Conservation (phyloP, 64 coral and sea anemone genomes). For the Dendronephthya gigantea region DNA sequence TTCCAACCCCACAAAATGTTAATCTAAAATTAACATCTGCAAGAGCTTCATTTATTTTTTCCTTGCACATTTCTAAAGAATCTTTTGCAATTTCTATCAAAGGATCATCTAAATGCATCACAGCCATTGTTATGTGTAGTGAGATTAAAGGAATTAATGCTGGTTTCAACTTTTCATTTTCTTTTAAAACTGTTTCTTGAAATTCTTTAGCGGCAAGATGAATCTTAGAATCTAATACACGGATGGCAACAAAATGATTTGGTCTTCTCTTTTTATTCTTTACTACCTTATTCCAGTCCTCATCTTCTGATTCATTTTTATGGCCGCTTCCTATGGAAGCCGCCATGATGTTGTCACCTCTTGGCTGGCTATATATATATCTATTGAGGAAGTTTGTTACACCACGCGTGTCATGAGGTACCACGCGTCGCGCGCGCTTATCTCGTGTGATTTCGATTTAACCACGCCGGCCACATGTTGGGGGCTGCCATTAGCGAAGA, state of each 20-base stretch:
- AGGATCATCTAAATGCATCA: conserved; percentile 55
- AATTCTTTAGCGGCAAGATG: conserved; percentile 46
- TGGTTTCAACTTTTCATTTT: conserved; percentile 46
- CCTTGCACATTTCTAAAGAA: conserved; percentile 37
- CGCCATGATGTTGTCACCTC: too few relatives aligned
- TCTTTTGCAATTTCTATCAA: conserved; percentile 48
- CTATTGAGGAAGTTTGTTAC: too few relatives aligned
- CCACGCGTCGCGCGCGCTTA: too few relatives aligned
- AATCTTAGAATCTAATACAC: conserved; percentile 65
- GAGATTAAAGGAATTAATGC: conserved; percentile 62
- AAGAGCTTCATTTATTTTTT: conserved; percentile 26
- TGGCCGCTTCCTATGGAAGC: too few relatives aligned
- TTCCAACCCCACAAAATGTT: conserved; percentile 59
- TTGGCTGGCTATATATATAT: too few relatives aligned
- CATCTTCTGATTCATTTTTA: too few relatives aligned
- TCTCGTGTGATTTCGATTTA: too few relatives aligned
- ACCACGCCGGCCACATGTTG: too few relatives aligned
- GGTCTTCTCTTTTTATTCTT: conserved; percentile 40
- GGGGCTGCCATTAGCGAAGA: too few relatives aligned
- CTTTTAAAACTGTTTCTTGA: conserved; percentile 53
- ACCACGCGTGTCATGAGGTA: too few relatives aligned
- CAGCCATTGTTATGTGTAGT: conserved; percentile 77
- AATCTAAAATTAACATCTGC: conserved; percentile 18
- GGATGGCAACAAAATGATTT: conserved; percentile 84
- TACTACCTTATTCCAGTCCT: conserved; percentile 23